Evolutionary conservation across 2,888 invertebrate genomes (phyloP).

Genomic region (Pharmacophagus antenor): DNA sequence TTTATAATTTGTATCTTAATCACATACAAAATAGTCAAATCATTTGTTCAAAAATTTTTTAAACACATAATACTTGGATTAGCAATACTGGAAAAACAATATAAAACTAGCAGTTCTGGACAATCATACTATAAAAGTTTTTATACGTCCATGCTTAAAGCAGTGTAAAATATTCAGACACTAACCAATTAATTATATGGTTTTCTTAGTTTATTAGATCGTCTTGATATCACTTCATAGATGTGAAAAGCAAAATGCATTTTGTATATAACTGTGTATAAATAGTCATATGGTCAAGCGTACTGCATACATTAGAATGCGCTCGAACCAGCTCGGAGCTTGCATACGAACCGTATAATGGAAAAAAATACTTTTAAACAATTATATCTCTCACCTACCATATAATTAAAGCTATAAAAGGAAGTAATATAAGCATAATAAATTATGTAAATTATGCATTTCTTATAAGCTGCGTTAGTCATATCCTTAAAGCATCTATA

Average conservation of each 20-base stretch:
- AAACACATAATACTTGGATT: too few species aligned
- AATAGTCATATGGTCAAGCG: constrained; percentile 24
- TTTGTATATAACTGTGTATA: not conserved
- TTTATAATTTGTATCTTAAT: too few species aligned
- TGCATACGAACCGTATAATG: constrained; percentile 45
- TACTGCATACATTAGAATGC: constrained; percentile 42
- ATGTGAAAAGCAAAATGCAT: not conserved
- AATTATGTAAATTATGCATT: constrained; percentile 10
- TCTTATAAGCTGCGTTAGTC: constrained; percentile 2
- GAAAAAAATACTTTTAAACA: constrained; percentile 35
- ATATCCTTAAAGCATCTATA: constrained; percentile 17
- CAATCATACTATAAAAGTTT: too few species aligned
- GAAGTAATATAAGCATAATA: constrained; percentile 7
- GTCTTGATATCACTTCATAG: constrained; percentile 36
- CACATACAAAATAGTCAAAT: too few species aligned
- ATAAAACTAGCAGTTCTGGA: too few species aligned
- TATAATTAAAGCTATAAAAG: constrained; percentile 14
- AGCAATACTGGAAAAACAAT: too few species aligned
- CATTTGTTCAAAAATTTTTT: too few species aligned
- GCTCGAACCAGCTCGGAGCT: constrained; percentile 39
- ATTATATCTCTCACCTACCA: not conserved
- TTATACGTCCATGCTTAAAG: too few species aligned
- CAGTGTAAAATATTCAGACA: too few species aligned
- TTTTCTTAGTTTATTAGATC: constrained; percentile 40
- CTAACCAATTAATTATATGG: not conserved